phyloP scores from a whole-genome alignment of 2,888 invertebrate species.

The Tipula confusa region DNA sequence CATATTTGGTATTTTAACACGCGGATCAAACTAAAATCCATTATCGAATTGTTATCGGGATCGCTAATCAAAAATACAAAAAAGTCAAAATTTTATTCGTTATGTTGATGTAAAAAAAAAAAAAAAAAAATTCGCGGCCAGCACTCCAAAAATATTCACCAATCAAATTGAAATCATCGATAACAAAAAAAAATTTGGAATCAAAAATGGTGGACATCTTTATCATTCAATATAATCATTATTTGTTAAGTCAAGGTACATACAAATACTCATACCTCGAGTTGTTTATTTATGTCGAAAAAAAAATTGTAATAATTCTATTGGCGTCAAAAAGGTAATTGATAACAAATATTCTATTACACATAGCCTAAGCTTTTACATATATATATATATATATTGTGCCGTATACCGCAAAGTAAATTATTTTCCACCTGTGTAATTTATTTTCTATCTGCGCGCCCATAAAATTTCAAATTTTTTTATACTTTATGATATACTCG shows the following conservation, averaged over 20 bases:
- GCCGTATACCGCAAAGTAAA: not conserved
- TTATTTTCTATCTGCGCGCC: conserved; percentile 9
- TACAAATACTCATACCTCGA: not conserved
- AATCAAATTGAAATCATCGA: not conserved
- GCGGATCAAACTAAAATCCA: no score
- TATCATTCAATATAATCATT: not conserved
- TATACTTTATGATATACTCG: not conserved
- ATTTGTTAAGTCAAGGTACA: not conserved
- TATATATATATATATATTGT: no score
- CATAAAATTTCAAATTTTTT: not conserved
- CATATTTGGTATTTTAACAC: no score
- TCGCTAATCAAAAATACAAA: no score
- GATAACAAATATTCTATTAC: conserved; percentile 17
- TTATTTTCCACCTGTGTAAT: conserved; percentile 12
- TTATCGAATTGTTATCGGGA: no score
- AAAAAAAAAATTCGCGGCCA: no score
- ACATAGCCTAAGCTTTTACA: not conserved
- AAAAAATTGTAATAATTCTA: conserved; percentile 25
- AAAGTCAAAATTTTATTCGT: no score
- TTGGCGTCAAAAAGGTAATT: conserved; percentile 25
- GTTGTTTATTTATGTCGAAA: not conserved
- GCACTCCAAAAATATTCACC: not conserved
- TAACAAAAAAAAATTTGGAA: not conserved
- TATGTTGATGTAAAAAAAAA: no score
- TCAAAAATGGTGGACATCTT: not conserved